Conservation (phyloP, 1,140 invertebrate genomes). For the Drosophila athabasca region DNA sequence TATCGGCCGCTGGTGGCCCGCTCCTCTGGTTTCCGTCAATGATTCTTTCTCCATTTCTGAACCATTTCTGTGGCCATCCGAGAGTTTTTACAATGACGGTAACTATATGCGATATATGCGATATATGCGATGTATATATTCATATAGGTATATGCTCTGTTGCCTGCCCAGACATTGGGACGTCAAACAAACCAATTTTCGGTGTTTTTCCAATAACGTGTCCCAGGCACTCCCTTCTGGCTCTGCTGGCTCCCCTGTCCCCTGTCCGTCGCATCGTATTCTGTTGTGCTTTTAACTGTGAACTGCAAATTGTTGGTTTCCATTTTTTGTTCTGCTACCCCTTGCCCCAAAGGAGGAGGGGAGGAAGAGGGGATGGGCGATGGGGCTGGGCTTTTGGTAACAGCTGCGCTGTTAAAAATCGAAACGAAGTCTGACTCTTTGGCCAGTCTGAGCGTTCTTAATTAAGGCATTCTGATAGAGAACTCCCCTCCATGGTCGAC, state of each 20-base stretch:
- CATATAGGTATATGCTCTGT: constrained; percentile 6
- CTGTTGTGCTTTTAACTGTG: constrained; percentile 61
- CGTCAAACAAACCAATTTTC: constrained; percentile 81
- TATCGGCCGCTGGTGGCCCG: constrained; percentile 12
- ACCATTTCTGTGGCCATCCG: constrained; percentile 41
- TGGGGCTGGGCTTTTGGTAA: constrained; percentile 41
- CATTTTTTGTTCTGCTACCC: constrained; percentile 40
- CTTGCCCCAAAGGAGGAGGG: not conserved
- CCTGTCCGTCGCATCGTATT: not conserved
- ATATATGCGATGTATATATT: constrained; percentile 23
- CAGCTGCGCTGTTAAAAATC: constrained; percentile 62
- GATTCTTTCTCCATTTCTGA: constrained; percentile 11
- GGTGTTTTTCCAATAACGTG: constrained; percentile 73
- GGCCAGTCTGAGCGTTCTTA: constrained; percentile 63
- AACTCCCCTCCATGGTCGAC: constrained; percentile 48
- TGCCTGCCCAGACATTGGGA: constrained; percentile 68
- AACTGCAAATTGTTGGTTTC: constrained; percentile 73
- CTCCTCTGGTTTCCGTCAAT: not conserved
- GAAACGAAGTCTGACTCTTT: constrained; percentile 56
- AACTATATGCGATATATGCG: constrained; percentile 39
- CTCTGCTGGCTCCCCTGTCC: not conserved
- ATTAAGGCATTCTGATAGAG: constrained; percentile 76
- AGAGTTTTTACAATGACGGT: constrained; percentile 47
- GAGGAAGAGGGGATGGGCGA: constrained; percentile 36
- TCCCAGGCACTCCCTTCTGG: constrained; percentile 27